phyloP scores from a whole-genome alignment of 2,113 vertebrate genomes.

The Zeus faber region DNA sequence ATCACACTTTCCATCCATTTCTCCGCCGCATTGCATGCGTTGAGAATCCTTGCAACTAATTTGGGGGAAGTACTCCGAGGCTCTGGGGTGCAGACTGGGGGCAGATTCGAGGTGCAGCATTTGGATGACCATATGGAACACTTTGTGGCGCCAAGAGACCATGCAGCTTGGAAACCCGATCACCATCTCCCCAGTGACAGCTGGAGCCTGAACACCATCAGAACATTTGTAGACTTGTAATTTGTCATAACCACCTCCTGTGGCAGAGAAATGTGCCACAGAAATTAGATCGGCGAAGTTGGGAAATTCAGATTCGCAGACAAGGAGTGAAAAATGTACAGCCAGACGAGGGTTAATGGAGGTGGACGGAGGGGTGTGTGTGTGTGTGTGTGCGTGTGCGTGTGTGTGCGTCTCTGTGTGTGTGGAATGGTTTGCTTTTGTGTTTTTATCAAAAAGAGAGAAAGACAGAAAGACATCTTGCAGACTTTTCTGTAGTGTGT shows the following conservation, averaged over 20 bases:
- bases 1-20: no score
- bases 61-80: constrained; percentile 76
- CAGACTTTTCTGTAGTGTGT: no score
- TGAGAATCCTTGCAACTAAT: constrained; percentile 75
- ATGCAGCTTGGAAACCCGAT: constrained; percentile 98
- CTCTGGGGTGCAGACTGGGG: constrained; percentile 70
- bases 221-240: constrained; percentile 99
- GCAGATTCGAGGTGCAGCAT: constrained; percentile 89
- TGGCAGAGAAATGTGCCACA: constrained; percentile 98
- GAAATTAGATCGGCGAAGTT: constrained; percentile 82
- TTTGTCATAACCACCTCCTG: constrained; percentile 99
- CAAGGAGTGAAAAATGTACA: constrained; percentile 6
- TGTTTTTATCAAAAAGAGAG: no score
- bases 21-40: constrained; percentile 41
- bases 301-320: constrained; percentile 35
- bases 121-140: constrained; percentile 99
- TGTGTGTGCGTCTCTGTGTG: no score
- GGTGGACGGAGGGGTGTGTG: no score
- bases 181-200: constrained; percentile 98
- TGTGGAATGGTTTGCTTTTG: no score
- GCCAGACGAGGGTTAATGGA: constrained; percentile 5
- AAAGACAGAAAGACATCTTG: no score
- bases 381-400: no score
- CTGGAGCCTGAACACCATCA: constrained; percentile 98
- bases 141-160: constrained; percentile 94